Base-by-base conservation (phyloP, 2,888 invertebrate genomes). In the Microchrysa polita region DNA sequence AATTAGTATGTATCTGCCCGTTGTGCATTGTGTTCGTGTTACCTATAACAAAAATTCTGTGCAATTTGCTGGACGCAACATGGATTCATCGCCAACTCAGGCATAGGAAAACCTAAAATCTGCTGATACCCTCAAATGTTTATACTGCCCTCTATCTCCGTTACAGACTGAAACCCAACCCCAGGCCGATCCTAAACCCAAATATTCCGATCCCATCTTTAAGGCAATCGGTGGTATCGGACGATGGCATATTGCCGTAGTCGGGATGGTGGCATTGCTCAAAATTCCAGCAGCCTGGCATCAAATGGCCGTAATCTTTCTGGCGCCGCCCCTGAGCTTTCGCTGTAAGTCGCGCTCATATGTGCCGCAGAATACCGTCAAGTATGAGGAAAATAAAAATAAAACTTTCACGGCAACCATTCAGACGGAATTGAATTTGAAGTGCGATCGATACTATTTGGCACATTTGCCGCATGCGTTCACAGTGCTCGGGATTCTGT, bases 241-340 rank as follows among this genome's bases (percentile, higher is more conserved):
- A 7, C 88, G 87, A 80, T 93, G 93, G 91, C 93, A 93, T 80
- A 86, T 93, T 76, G 87, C 89, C 86, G 87, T 93, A 71, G 91
- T 91, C 77, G 84, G 88, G 61, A 87, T 90, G 0, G 88, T 92
- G 44, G 90, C 91, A 77, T 84, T 92, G 10, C 88, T 91, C 72
- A 93, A 93, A 83, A 91, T 93, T 80, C 92, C 93, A 0, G 91
- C 92, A 0, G 93, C 92, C 0, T 93, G 93, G 92, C 92, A 93
- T 81, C 92, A 93, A 79, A 87, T 93, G 81, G 91, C 90, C 76
- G 92, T 93, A 76, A 90, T 93, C 74, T 93, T 93, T 80, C 87
- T 93, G 76, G 92, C 92, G 5, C 92, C 93, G 0, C 89, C 90
- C 0, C 87, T 88, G 72, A 84, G 87, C 20, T 55, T 87, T 79